A percentile compares a stretch with the other conserved stretches of the same genome.
Conservation (phyloP, 2,797 vertebrate genomes). For the Remorina albescens region DNA sequence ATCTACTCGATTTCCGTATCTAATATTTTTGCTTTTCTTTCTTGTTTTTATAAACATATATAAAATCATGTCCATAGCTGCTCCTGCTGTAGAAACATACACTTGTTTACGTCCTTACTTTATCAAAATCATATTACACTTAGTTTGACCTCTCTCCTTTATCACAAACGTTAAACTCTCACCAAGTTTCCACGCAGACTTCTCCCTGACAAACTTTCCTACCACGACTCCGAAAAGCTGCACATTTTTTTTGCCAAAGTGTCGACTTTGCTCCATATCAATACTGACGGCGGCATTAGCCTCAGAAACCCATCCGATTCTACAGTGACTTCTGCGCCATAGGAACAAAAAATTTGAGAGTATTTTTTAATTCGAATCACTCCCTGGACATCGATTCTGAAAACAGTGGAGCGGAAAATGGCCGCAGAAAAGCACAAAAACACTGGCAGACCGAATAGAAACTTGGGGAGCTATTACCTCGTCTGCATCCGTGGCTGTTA, state of each 20-base stretch:
- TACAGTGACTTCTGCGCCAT: slow-evolving; percentile 30
- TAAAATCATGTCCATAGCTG: too few relatives aligned
- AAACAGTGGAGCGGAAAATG: slow-evolving; percentile 61
- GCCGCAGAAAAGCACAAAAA: slow-evolving; percentile 52
- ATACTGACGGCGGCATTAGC: slow-evolving; percentile 32
- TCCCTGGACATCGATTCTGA: slow-evolving; percentile 53
- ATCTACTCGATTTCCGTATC: not conserved
- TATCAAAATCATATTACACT: too few relatives aligned
- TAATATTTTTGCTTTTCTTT: not conserved
- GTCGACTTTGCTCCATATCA: slow-evolving; percentile 13
- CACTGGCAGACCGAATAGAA: slow-evolving; percentile 60
- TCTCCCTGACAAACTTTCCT: slow-evolving; percentile 20
- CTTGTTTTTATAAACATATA: too few relatives aligned
- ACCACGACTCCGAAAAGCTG: slow-evolving; percentile 12
- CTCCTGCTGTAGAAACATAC: too few relatives aligned
- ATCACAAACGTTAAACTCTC: not conserved
- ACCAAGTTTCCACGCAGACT: not conserved
- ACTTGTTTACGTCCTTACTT: too few relatives aligned
- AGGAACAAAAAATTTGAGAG: slow-evolving; percentile 39
- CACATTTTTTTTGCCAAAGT: slow-evolving; percentile 20
- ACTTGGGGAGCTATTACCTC: slow-evolving; percentile 84
- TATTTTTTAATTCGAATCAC: slow-evolving; percentile 54
- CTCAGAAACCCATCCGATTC: slow-evolving; percentile 25
- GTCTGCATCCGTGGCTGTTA: slow-evolving; percentile 96
- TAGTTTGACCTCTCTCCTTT: not conserved